Percentiles rank a stretch among this genome's conserved stretches.
Conservation (phyloP, 2,888 invertebrate genomes). For the Chydorus sphaericus region DNA sequence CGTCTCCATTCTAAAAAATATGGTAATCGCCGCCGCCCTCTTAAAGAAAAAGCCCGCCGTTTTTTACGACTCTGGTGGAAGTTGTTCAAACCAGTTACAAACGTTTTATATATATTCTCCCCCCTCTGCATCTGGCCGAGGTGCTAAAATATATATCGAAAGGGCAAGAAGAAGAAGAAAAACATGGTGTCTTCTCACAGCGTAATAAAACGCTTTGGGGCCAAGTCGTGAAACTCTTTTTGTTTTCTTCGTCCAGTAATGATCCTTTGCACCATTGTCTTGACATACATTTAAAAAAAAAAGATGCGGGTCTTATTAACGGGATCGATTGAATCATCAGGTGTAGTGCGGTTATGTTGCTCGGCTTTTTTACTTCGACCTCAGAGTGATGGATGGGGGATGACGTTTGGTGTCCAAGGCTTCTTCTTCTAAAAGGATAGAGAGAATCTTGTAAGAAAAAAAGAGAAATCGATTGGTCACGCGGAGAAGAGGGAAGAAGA, state of each 20-base stretch:
- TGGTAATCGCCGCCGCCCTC: constrained; percentile 1
- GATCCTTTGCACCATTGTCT: too few species aligned
- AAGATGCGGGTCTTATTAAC: too few species aligned
- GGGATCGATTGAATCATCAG: too few species aligned
- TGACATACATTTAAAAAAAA: too few species aligned
- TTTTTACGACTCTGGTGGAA: background rate
- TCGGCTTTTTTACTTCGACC: too few species aligned
- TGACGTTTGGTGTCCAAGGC: background rate
- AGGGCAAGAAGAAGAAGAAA: background rate
- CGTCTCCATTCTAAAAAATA: background rate
- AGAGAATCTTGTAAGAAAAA: background rate
- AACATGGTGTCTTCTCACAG: background rate
- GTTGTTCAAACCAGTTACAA: constrained; percentile 4
- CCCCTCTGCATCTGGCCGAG: too few species aligned
- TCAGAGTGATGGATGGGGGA: too few species aligned
- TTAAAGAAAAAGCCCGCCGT: background rate
- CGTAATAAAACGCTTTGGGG: background rate
- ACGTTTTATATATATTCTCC: too few species aligned
- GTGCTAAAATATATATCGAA: constrained; percentile 5
- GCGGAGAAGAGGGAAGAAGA: background rate
- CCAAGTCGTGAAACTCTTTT: too few species aligned
- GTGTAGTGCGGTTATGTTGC: too few species aligned
- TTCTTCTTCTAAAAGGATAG: background rate
- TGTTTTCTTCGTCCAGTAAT: too few species aligned
- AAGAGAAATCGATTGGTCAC: constrained; percentile 1